Conservation (phyloP, 2,797 vertebrate genomes). For the Myotis planiceps region DNA sequence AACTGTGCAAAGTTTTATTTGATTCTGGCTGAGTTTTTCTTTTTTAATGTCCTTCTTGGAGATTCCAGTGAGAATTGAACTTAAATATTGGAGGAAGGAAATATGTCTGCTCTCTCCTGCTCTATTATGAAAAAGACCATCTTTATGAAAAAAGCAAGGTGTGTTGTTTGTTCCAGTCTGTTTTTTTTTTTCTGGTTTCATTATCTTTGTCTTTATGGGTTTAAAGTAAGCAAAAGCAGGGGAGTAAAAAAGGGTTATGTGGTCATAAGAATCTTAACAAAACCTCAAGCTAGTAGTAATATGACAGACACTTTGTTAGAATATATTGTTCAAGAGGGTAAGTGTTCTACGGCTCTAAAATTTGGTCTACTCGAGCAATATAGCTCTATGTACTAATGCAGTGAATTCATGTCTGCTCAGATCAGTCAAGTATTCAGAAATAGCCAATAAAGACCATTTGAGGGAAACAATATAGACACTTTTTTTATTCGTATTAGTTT, state of each 20-base stretch:
- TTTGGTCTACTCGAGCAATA: not conserved
- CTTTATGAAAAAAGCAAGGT: not conserved
- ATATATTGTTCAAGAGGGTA: not conserved
- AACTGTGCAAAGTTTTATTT: not conserved
- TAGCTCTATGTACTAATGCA: not conserved
- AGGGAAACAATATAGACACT: not conserved
- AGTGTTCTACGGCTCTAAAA: not conserved
- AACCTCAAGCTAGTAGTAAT: not conserved
- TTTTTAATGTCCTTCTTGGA: not conserved
- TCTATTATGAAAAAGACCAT: not conserved
- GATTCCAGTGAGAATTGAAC: not conserved
- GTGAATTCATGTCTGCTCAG: not conserved
- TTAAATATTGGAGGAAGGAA: slow-evolving; percentile 19
- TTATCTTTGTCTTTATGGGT: not conserved
- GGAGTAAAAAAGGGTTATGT: not conserved
- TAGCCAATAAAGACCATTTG: not conserved
- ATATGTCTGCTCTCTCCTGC: not conserved
- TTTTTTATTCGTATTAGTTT: not conserved
- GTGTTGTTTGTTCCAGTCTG: not conserved
- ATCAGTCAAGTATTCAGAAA: slow-evolving; percentile 29
- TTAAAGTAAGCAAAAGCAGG: not conserved
- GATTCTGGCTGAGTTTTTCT: not conserved
- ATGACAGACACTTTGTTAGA: not conserved
- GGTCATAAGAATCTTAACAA: not conserved
- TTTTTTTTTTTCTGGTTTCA: slow-evolving; percentile 48